Percentiles rank a stretch among this genome's conserved stretches.
These are phyloP conservation scores for Andrena hattorfiana DNA, from an alignment of 2,888 invertebrate genomes.

Conservation along the genomic window DNA sequence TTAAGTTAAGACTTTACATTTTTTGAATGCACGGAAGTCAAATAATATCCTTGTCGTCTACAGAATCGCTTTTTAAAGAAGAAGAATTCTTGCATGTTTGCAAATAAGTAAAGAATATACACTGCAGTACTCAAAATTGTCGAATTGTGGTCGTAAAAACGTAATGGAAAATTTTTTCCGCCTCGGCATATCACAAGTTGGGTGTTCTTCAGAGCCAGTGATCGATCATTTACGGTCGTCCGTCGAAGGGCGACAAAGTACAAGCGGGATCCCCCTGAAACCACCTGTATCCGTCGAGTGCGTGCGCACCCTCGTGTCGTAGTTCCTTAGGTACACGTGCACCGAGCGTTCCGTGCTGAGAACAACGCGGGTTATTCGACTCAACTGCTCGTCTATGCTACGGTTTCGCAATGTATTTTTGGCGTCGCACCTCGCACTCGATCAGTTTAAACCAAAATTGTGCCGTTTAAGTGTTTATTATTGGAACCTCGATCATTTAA, in stretches of 20 bases:
- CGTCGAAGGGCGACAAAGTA: slow-evolving; percentile 54
- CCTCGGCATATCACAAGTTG: not conserved
- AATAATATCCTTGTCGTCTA: too few species aligned
- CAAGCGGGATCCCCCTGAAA: slow-evolving; percentile 49
- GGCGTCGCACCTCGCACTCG: slow-evolving; percentile 61
- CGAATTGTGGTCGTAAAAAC: not conserved
- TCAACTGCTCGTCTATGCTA: slow-evolving; percentile 23
- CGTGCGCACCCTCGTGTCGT: slow-evolving; percentile 40
- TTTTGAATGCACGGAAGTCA: too few species aligned
- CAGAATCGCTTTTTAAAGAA: too few species aligned
- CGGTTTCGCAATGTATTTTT: slow-evolving; percentile 63
- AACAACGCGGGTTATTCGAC: slow-evolving; percentile 27
- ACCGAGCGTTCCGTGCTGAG: slow-evolving; percentile 30
- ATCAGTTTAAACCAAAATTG: slow-evolving; percentile 70
- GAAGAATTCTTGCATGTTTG: too few species aligned
- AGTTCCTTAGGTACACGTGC: slow-evolving; percentile 61
- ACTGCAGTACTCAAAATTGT: not conserved
- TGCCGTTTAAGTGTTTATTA: not conserved
- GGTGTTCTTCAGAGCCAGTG: slow-evolving; percentile 24
- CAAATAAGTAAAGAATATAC: too few species aligned
- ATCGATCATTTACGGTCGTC: slow-evolving; percentile 53
- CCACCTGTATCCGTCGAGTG: slow-evolving; percentile 66
- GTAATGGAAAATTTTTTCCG: not conserved
- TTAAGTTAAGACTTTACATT: too few species aligned
- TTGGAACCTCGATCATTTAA: not conserved